A percentile compares a stretch with the other conserved stretches of the same genome.
These are phyloP conservation scores for Julus scanicus DNA, from an alignment of 2,888 invertebrate genomes.

Conservation along the genomic window DNA sequence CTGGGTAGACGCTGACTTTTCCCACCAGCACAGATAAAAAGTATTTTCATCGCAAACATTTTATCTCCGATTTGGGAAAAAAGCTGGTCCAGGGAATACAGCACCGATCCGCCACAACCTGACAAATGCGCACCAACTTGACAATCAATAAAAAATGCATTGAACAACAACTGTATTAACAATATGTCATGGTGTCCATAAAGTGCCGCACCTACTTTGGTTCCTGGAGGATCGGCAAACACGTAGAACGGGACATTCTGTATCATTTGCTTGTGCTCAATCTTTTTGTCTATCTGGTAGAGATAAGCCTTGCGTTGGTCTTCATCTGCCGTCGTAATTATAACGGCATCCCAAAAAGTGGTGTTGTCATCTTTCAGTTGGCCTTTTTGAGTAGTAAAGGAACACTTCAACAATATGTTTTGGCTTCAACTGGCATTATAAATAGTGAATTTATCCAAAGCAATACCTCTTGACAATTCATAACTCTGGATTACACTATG, in stretches of 20 bases:
- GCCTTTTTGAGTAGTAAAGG: neutral
- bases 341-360: slow-evolving; percentile 66
- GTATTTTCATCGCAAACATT: slow-evolving; percentile 62
- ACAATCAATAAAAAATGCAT: neutral
- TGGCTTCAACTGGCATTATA: neutral
- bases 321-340: slow-evolving; percentile 66
- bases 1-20: slow-evolving; percentile 69
- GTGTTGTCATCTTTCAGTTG: neutral
- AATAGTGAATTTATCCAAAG: neutral
- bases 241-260: slow-evolving; percentile 64
- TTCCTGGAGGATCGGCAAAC: slow-evolving; percentile 66
- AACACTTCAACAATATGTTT: neutral
- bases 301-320: slow-evolving; percentile 66
- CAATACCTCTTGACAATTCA: neutral
- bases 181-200: neutral
- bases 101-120: slow-evolving; percentile 66
- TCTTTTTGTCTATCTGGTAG: slow-evolving; percentile 64
- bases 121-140: neutral
- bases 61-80: slow-evolving; percentile 62
- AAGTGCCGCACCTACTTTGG: slow-evolving; percentile 62
- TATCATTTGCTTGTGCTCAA: slow-evolving; percentile 63
- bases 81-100: slow-evolving; percentile 64
- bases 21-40: slow-evolving; percentile 68
- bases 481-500: slow-evolving; percentile 16
- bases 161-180: neutral